These are phyloP conservation scores for Aptenodytes patagonicus DNA, from an alignment of 2,113 vertebrate genomes.

Conservation along the genomic window DNA sequence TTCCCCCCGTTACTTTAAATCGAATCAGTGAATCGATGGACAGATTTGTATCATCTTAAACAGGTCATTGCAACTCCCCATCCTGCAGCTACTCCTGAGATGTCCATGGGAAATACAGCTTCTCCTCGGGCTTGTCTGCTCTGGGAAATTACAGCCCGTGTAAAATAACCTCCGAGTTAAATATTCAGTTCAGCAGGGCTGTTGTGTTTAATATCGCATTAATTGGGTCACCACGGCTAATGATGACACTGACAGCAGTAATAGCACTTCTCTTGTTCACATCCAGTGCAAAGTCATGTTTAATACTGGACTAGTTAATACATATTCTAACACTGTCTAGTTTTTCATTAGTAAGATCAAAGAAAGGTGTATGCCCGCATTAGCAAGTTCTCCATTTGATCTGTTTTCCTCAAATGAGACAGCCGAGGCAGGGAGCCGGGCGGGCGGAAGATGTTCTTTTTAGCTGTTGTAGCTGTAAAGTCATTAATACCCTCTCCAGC, in stretches of 20 bases:
- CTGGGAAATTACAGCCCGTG: neutral
- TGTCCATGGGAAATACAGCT: neutral
- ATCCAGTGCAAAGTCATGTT: neutral
- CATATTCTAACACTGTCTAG: neutral
- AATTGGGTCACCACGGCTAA: neutral
- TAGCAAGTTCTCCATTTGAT: neutral
- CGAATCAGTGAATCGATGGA: neutral
- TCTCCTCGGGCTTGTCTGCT: neutral
- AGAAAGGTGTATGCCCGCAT: neutral
- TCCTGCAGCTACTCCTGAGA: neutral
- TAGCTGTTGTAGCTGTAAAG: neutral
- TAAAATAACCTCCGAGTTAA: neutral
- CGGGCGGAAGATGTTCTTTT: neutral
- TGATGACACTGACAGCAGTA: neutral
- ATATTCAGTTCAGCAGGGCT: neutral
- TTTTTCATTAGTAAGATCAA: slow-evolving; percentile 32
- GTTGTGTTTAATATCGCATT: fast-evolving
- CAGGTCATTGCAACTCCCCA: neutral
- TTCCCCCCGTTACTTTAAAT: neutral
- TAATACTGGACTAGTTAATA: neutral
- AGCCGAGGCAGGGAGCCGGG: neutral
- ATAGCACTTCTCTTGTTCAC: neutral
- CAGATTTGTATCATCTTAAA: neutral
- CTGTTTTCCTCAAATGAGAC: neutral
- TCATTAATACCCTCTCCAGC: neutral